These are phyloP conservation scores for Plecotus auritus DNA, from an alignment of 2,113 vertebrate species.

Conservation along the genomic window DNA sequence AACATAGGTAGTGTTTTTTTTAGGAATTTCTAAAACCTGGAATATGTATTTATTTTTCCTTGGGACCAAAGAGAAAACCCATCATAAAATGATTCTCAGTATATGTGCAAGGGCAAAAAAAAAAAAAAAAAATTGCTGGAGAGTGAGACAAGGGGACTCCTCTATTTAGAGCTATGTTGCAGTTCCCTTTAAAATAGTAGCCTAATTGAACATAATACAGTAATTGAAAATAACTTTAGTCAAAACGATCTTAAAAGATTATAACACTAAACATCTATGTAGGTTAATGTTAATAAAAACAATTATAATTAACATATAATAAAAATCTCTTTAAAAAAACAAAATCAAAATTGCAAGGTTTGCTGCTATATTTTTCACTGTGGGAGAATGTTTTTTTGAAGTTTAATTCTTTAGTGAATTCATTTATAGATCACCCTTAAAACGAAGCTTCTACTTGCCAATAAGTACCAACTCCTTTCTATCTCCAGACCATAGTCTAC, in stretches of 20 bases:
- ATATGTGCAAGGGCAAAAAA: background rate
- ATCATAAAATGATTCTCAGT: conserved; percentile 1
- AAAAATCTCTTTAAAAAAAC: background rate
- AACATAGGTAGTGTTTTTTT: conserved; percentile 37
- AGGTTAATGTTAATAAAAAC: conserved; percentile 50
- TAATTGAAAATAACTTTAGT: conserved; percentile 42
- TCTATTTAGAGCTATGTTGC: background rate
- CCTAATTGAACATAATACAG: background rate
- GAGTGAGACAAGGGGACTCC: background rate
- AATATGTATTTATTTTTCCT: background rate
- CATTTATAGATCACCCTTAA: conserved; percentile 73
- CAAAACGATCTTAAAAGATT: conserved; percentile 57
- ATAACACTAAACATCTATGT: background rate
- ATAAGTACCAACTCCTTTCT: conserved; percentile 72
- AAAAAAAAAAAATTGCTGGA: background rate
- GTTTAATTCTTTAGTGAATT: conserved; percentile 76
- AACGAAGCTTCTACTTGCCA: conserved; percentile 70
- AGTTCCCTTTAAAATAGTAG: conserved; percentile 22
- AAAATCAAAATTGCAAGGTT: conserved; percentile 50
- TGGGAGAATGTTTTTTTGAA: conserved; percentile 67
- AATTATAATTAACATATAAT: background rate
- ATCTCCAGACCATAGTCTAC: conserved; percentile 68
- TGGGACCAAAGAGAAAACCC: background rate
- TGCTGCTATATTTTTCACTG: conserved; percentile 24
- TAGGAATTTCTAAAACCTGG: background rate